Conservation (phyloP, 2,888 invertebrate genomes). For the Hyles lineata region DNA sequence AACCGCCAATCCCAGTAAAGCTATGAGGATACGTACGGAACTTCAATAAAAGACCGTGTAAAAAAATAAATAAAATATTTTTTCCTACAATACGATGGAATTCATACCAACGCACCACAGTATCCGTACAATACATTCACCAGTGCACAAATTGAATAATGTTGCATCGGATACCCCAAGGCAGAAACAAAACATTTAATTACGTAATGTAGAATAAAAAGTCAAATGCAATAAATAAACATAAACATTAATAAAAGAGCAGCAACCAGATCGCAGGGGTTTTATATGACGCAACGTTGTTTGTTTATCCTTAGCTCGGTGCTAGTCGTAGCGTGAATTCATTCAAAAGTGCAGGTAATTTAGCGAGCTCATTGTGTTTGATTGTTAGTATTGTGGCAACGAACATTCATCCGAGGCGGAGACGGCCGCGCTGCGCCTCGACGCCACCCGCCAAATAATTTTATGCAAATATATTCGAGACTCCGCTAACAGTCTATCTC, state of each 20-base stretch:
- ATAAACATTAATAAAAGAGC: conserved; percentile 8
- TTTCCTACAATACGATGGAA: neutral
- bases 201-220: neutral
- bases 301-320: conserved; percentile 29
- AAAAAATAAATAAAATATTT: neutral
- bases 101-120: neutral
- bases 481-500: conserved; percentile 32
- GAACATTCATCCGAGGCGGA: conserved; percentile 38
- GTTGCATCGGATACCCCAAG: neutral
- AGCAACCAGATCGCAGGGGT: neutral
- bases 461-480: conserved; percentile 39
- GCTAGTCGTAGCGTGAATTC: conserved; percentile 30
- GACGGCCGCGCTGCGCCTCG: conserved; percentile 31
- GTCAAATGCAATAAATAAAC: neutral
- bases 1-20: neutral
- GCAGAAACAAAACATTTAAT: neutral
- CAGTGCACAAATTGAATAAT: neutral
- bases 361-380: conserved; percentile 45
- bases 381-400: conserved; percentile 43
- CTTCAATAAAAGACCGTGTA: neutral
- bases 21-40: neutral
- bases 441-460: conserved; percentile 36
- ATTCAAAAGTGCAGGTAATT: conserved; percentile 48
- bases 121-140: neutral
- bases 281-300: conserved; percentile 19